phyloP scores from a whole-genome alignment of 1,140 invertebrate species.

The Solenopsis invicta region DNA sequence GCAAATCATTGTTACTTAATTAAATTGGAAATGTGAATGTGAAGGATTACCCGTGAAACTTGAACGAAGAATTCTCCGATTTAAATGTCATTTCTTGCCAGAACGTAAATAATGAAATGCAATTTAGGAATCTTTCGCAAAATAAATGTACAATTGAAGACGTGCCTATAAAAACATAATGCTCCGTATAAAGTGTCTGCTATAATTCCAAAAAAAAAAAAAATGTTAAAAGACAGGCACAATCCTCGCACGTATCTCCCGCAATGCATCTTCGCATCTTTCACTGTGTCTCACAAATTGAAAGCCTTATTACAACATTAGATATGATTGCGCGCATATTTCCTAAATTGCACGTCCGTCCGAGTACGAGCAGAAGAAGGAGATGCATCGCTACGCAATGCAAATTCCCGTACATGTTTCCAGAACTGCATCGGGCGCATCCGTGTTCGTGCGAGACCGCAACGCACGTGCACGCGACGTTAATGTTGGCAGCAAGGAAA shows the following conservation, averaged over 20 bases:
- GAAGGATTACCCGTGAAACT: background rate
- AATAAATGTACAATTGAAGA: too few relatives aligned
- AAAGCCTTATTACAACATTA: slow-evolving; percentile 44
- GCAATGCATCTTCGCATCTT: background rate
- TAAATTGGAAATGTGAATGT: too few relatives aligned
- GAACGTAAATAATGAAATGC: background rate
- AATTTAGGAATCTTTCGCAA: background rate
- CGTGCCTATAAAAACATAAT: background rate
- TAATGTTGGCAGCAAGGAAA: slow-evolving; percentile 9
- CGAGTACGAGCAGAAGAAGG: background rate
- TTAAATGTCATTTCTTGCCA: background rate
- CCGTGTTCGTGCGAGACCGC: background rate
- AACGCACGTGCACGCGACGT: slow-evolving; percentile 8
- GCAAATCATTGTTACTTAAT: background rate
- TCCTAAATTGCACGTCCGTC: slow-evolving; percentile 44
- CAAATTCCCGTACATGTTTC: slow-evolving; percentile 6
- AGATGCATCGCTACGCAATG: slow-evolving; percentile 5
- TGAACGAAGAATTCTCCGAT: background rate
- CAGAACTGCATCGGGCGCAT: slow-evolving; percentile 10
- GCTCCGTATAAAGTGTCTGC: background rate
- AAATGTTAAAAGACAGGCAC: background rate
- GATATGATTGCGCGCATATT: slow-evolving; percentile 24
- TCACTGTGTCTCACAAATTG: background rate
- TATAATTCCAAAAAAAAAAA: background rate
- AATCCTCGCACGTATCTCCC: background rate